These are phyloP conservation scores for Eulimnadia texana DNA, from an alignment of 1,140 invertebrate genomes.

Conservation along the genomic window DNA sequence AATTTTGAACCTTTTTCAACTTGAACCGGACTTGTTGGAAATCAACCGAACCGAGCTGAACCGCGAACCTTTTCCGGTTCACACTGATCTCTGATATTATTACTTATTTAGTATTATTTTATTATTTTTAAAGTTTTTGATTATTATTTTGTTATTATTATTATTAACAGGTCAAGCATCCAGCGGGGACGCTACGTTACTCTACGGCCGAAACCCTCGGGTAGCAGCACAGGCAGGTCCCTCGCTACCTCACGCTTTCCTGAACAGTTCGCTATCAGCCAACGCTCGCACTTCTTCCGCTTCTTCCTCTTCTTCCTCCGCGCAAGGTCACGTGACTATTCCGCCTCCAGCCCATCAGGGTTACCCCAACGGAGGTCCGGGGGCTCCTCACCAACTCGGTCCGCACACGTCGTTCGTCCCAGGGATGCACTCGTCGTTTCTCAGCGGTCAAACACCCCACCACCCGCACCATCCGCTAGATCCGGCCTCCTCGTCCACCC, in stretches of 20 bases:
- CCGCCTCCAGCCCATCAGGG: conserved; percentile 14
- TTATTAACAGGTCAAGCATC: conserved; percentile 1
- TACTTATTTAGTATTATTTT: too few relatives aligned
- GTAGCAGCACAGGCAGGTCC: not conserved
- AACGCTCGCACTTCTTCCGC: not conserved
- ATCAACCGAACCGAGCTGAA: too few relatives aligned
- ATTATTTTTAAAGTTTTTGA: too few relatives aligned
- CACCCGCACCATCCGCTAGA: conserved; percentile 30
- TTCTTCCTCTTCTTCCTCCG: too few relatives aligned
- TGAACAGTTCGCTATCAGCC: not conserved
- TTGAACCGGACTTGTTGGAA: too few relatives aligned
- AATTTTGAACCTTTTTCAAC: too few relatives aligned
- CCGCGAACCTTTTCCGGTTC: too few relatives aligned
- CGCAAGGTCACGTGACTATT: not conserved
- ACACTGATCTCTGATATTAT: too few relatives aligned
- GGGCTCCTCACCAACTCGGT: conserved; percentile 28
- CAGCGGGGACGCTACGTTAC: not conserved
- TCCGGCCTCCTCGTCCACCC: conserved; percentile 32
- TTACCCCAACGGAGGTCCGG: conserved; percentile 32
- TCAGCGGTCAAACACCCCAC: conserved; percentile 25
- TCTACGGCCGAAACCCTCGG: not conserved
- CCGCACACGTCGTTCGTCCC: conserved; percentile 19
- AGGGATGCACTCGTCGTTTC: conserved; percentile 19
- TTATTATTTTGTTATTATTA: too few relatives aligned
- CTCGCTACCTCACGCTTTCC: conserved; percentile 2